Conservation (phyloP, 2,888 invertebrate species). For the Aromia moschata region DNA sequence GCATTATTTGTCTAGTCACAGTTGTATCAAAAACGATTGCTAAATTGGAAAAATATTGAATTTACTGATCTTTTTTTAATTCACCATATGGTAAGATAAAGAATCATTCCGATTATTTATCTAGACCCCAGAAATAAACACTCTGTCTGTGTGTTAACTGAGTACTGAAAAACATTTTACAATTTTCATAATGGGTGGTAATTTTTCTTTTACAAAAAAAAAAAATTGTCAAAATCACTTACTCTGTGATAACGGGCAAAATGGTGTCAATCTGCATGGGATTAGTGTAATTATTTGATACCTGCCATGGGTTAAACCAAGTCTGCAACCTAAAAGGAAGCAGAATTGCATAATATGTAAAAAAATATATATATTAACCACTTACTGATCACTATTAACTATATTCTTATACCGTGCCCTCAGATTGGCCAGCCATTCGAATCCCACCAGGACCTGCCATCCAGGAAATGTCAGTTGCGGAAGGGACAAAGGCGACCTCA, state of each 20-base stretch:
- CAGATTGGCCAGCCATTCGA: slow-evolving; percentile 67
- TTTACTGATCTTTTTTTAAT: no score
- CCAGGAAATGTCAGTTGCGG: slow-evolving; percentile 66
- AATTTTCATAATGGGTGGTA: no score
- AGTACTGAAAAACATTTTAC: no score
- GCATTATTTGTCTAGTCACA: not conserved
- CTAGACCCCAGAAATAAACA: no score
- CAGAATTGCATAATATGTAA: slow-evolving; percentile 13
- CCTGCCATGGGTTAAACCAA: slow-evolving; percentile 78
- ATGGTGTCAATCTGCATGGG: slow-evolving; percentile 72
- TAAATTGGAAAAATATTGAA: no score
- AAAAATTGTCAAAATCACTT: slow-evolving; percentile 54
- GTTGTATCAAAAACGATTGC: not conserved
- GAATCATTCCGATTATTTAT: no score
- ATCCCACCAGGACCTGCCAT: slow-evolving; percentile 60
- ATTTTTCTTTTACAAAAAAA: no score
- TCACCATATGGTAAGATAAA: no score
- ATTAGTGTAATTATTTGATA: slow-evolving; percentile 71
- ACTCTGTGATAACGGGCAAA: slow-evolving; percentile 68
- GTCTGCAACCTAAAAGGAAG: slow-evolving; percentile 70
- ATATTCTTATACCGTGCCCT: slow-evolving; percentile 64
- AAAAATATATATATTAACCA: slow-evolving; percentile 33
- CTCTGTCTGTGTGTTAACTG: no score
- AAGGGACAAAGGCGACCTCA: slow-evolving; percentile 50
- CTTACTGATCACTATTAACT: slow-evolving; percentile 68